These are phyloP conservation scores for Marmota flaviventris DNA, from an alignment of 2,113 vertebrate genomes.

Conservation along the genomic window DNA sequence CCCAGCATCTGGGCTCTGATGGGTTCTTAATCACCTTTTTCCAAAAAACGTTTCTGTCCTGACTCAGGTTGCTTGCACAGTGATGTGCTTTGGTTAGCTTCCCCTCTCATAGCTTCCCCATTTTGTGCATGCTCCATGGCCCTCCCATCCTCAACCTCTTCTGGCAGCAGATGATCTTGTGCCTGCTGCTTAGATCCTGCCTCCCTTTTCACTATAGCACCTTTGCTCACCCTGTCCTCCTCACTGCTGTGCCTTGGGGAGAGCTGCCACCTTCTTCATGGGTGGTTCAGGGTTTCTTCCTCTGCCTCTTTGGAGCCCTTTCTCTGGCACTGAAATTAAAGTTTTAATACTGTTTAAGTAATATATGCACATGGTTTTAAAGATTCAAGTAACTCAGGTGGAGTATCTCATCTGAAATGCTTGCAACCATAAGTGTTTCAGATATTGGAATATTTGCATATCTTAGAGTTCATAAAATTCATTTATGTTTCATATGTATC, in stretches of 20 bases:
- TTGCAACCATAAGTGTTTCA: background rate
- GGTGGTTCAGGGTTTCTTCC: background rate
- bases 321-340: background rate
- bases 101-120: background rate
- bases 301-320: background rate
- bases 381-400: background rate
- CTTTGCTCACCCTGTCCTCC: background rate
- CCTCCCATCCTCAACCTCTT: too few relatives aligned
- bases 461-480: background rate
- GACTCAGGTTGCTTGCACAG: background rate
- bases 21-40: background rate
- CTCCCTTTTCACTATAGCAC: background rate
- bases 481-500: background rate
- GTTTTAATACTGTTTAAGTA: constrained; percentile 18
- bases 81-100: background rate
- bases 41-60: background rate
- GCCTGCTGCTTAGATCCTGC: background rate
- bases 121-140: background rate
- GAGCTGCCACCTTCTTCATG: background rate
- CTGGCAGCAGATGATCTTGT: background rate
- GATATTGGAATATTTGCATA: background rate
- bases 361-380: background rate
- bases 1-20: background rate
- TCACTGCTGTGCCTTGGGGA: background rate
- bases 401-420: background rate